Percentiles rank a stretch among this genome's conserved stretches.
phyloP scores from a whole-genome alignment of 2,113 vertebrate species.

The Etheostoma cragini region DNA sequence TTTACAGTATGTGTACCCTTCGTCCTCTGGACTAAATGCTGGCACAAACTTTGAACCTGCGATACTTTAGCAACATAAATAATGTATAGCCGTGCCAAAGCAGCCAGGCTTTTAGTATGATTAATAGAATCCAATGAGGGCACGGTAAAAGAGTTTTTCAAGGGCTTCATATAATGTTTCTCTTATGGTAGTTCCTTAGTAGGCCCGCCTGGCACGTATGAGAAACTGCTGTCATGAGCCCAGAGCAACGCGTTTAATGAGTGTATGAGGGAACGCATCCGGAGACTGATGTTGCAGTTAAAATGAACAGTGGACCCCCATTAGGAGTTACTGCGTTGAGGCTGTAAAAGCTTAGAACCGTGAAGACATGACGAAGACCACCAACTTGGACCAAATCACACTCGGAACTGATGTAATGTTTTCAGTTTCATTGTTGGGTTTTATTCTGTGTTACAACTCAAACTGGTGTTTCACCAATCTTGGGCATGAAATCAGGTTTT shows the following conservation, averaged over 20 bases:
- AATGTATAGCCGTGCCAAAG: conserved; percentile 50
- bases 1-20: conserved; percentile 27
- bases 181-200: conserved; percentile 49
- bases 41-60: conserved; percentile 47
- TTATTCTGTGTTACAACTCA: not conserved
- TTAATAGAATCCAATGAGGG: conserved; percentile 65
- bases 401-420: not conserved
- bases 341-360: not conserved
- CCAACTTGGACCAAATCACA: conserved; percentile 14
- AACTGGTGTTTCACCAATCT: conserved; percentile 15
- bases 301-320: conserved; percentile 38
- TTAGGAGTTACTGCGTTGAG: conserved; percentile 24
- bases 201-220: conserved; percentile 55
- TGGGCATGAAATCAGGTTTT: conserved; percentile 4
- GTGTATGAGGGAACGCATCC: conserved; percentile 64
- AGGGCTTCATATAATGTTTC: conserved; percentile 64
- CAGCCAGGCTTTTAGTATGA: conserved; percentile 63
- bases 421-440: not conserved
- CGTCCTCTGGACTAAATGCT: conserved; percentile 46
- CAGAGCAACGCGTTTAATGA: conserved; percentile 72
- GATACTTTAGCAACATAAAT: conserved; percentile 60
- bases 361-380: conserved; percentile 15
- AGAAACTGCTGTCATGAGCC: conserved; percentile 45
- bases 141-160: conserved; percentile 62
- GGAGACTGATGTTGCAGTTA: conserved; percentile 56